These are phyloP conservation scores for Nezara viridula DNA, from an alignment of 2,888 invertebrate genomes.

Conservation along the genomic window DNA sequence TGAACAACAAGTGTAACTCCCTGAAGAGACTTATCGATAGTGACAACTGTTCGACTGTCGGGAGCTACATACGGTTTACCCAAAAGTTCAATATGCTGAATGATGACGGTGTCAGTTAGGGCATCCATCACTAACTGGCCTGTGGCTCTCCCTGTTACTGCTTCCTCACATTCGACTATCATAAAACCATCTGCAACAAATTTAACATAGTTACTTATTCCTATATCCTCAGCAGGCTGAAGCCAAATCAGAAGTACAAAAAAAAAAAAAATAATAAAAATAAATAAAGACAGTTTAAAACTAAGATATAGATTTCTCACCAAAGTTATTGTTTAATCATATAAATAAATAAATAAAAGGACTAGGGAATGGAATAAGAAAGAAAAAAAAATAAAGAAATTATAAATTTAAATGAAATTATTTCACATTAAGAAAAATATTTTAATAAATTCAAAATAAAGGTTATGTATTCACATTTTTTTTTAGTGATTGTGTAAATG, in stretches of 20 bases:
- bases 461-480: no score
- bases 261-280: no score
- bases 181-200: slow-evolving; percentile 77
- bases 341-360: neutral
- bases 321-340: neutral
- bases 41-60: slow-evolving; percentile 79
- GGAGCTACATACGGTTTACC: slow-evolving; percentile 80
- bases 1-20: slow-evolving; percentile 75
- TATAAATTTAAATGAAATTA: no score
- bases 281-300: no score
- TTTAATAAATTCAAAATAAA: no score
- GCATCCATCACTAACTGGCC: slow-evolving; percentile 81
- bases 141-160: slow-evolving; percentile 75
- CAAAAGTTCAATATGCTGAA: slow-evolving; percentile 75
- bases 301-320: neutral
- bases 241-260: no score
- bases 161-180: slow-evolving; percentile 79
- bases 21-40: slow-evolving; percentile 75
- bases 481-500: no score
- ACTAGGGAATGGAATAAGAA: neutral
- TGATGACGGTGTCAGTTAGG: slow-evolving; percentile 79
- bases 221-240: no score
- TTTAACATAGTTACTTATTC: neutral
- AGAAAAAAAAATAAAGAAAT: no score
- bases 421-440: no score